Evolutionary conservation across 2,113 vertebrate genomes (phyloP).

Genomic region (Theropithecus gelada): DNA sequence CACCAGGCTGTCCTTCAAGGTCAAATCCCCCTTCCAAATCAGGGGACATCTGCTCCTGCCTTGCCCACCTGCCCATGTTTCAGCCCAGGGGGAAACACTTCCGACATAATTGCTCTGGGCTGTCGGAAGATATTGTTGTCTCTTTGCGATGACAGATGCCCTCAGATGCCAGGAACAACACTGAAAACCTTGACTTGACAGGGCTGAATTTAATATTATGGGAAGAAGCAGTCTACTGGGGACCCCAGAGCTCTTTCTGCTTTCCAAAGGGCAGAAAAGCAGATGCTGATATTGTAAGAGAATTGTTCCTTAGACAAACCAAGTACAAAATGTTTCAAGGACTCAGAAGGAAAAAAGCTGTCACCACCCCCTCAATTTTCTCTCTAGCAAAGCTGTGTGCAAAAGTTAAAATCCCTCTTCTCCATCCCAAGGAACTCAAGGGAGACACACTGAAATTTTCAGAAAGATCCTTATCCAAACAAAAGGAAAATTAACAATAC

Average conservation of each 20-base stretch:
- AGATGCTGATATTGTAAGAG: conserved; percentile 11
- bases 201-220: conserved; percentile 40
- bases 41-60: conserved; percentile 51
- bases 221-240: not conserved
- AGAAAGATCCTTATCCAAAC: not conserved
- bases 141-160: conserved; percentile 38
- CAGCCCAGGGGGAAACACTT: conserved; percentile 43
- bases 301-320: conserved; percentile 24
- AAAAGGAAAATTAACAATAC: not conserved
- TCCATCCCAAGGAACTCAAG: not conserved
- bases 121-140: not conserved
- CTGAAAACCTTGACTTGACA: conserved; percentile 39
- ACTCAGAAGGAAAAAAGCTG: not conserved
- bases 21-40: not conserved
- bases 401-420: not conserved
- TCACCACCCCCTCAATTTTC: not conserved
- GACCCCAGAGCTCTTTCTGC: not conserved
- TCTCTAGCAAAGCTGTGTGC: not conserved
- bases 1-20: conserved; percentile 26
- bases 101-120: conserved; percentile 46
- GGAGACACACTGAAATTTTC: not conserved
- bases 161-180: not conserved
- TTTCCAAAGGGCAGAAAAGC: conserved; percentile 10
- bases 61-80: not conserved
- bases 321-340: conserved; percentile 48